Percentiles rank a stretch among this genome's conserved stretches.
These are phyloP conservation scores for Dicranocentrus wangi DNA, from an alignment of 2,888 invertebrate species.

Conservation along the genomic window DNA sequence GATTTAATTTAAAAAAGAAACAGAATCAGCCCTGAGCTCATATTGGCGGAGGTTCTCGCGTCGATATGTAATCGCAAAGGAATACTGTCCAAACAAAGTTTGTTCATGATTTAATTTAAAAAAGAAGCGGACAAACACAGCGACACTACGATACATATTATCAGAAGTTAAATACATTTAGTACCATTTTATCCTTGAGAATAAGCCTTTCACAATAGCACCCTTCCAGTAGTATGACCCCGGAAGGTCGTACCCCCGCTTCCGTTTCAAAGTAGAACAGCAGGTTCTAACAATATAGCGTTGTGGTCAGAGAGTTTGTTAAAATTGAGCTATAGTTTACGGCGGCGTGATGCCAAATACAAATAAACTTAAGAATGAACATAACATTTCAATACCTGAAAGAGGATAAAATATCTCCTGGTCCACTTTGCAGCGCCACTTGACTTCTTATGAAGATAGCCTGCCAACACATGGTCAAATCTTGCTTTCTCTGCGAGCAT, in stretches of 20 bases:
- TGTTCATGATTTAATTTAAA: no score
- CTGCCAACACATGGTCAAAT: constrained; percentile 87
- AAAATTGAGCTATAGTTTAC: background rate
- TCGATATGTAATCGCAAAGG: constrained; percentile 90
- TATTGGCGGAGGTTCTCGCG: constrained; percentile 90
- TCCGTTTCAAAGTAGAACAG: constrained; percentile 94
- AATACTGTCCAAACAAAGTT: constrained; percentile 79
- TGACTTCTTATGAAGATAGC: constrained; percentile 89
- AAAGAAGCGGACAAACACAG: no score
- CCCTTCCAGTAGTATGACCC: constrained; percentile 89
- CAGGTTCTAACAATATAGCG: constrained; percentile 88
- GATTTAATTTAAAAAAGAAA: constrained; percentile 79
- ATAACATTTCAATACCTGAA: constrained; percentile 79
- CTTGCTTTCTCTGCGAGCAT: constrained; percentile 90
- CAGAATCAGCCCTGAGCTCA: constrained; percentile 87
- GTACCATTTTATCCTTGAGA: constrained; percentile 74
- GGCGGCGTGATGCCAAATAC: no score
- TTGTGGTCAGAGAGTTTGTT: no score
- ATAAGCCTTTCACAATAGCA: constrained; percentile 89
- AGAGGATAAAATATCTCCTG: constrained; percentile 85
- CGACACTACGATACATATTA: no score
- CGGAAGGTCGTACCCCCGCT: constrained; percentile 84
- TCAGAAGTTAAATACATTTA: no score
- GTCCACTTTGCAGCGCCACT: constrained; percentile 93
- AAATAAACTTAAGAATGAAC: no score